A percentile compares a stretch with the other conserved stretches of the same genome.
These are phyloP conservation scores for Nansenia antarctica DNA, from an alignment of 2,113 vertebrate genomes.

Conservation along the genomic window DNA sequence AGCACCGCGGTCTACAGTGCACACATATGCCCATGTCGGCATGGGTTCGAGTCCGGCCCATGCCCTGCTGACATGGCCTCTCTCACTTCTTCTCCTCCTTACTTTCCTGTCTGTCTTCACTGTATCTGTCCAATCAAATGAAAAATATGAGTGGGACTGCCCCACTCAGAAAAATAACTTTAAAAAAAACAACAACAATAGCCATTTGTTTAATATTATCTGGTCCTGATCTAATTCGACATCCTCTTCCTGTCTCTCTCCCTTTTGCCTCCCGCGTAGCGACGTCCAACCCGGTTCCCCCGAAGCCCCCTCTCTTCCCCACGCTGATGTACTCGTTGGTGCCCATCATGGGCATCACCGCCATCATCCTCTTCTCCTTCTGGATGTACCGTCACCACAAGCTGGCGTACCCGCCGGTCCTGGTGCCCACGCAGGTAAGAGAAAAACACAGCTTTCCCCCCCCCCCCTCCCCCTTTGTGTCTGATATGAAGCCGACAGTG, in stretches of 20 bases:
- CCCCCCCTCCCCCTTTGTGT: too few species aligned
- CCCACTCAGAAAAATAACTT: too few species aligned
- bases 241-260: background rate
- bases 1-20: too few species aligned
- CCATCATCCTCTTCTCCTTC: constrained; percentile 93
- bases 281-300: constrained; percentile 90
- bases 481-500: too few species aligned
- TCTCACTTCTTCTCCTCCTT: too few species aligned
- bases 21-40: too few species aligned
- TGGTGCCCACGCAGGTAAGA: constrained; percentile 97
- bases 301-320: constrained; percentile 91
- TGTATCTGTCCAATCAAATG: too few species aligned
- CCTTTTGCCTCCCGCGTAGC: constrained; percentile 69
- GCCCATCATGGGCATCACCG: constrained; percentile 92
- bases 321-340: constrained; percentile 95
- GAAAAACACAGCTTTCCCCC: too few species aligned
- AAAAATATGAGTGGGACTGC: too few species aligned
- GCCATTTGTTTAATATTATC: background rate
- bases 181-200: background rate
- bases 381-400: constrained; percentile 99
- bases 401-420: constrained; percentile 94
- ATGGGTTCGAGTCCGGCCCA: too few species aligned
- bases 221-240: background rate
- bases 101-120: too few species aligned
- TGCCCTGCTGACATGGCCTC: too few species aligned